These are phyloP conservation scores for Chelonus insularis DNA, from an alignment of 1,140 invertebrate genomes.

Conservation along the genomic window DNA sequence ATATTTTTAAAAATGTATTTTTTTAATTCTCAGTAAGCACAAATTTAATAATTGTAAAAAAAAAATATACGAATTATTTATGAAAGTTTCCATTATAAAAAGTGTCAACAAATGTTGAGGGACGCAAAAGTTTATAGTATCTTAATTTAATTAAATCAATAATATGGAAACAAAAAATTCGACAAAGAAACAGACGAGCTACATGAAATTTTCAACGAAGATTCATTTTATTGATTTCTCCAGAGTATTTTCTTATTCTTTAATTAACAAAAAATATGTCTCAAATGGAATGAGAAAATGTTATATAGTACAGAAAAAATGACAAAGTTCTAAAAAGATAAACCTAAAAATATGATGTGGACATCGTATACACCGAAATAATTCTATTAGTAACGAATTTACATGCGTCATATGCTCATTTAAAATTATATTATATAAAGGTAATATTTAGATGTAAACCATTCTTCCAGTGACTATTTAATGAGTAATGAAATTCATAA, in stretches of 20 bases:
- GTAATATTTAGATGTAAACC: background rate
- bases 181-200: too few species aligned
- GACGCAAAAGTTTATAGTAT: too few species aligned
- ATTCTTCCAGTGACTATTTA: background rate
- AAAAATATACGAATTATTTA: constrained; percentile 14
- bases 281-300: too few species aligned
- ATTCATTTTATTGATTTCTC: too few species aligned
- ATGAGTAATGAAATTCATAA: background rate
- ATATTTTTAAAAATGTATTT: constrained; percentile 26
- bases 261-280: too few species aligned
- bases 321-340: too few species aligned
- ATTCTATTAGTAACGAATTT: background rate
- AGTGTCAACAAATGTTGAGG: too few species aligned
- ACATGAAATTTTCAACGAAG: too few species aligned
- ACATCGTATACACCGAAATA: background rate
- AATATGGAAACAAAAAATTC: too few species aligned
- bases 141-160: too few species aligned
- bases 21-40: constrained; percentile 23
- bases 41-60: constrained; percentile 15
- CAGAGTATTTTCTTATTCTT: too few species aligned
- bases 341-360: background rate
- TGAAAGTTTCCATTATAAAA: background rate
- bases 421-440: background rate
- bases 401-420: background rate
- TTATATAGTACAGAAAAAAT: too few species aligned